Evolutionary conservation across 2,888 invertebrate genomes (phyloP), one percentile per base, ranked within the genome.

Genomic region (Bembecia ichneumoniformis): DNA sequence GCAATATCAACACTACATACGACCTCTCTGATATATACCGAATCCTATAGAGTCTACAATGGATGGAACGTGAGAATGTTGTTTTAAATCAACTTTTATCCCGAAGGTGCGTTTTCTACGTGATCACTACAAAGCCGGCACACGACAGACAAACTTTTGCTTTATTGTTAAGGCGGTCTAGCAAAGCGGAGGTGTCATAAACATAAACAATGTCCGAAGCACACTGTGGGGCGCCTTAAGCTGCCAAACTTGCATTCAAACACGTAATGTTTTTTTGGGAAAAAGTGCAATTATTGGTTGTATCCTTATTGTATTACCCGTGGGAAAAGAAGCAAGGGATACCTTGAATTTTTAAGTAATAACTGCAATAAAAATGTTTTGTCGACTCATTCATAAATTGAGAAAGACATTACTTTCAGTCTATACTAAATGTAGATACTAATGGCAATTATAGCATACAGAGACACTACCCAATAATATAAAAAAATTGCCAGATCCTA

Each of bases 41-140:
- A 28, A 28, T 1, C 28, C 9, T 28, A 28, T 4, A 67, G 66
- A 77, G 68, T 82, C 80, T 79, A 83, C 81, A 79, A 81, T 77
- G 66, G 73, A 68, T 66, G 64, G 71, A 76, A 83, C 86, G 86
- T 86, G 86, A 86, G 86, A 86, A 82, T 75, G 73, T 77, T 66
- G 74, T 73, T 75, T 70, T 71, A 71, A 70, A 71, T 66, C 64
- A 71, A 73, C 74, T 73, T 28, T 70, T 72, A 75, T 75, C 76
- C 73, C 65, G 64, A 63, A 64, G 62, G 63, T 64, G 57, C 62
- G 64, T 58, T 55, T 57, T 62, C 75, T 82, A 82, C 82, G 82
- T 81, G 82, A 73, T 63, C 55, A 55, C 60, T 64, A 80, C 76
- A 80, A 81, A 69, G 71, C 63, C 60, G 66, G 66, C 68, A 67